A percentile compares a stretch with the other conserved stretches of the same genome.
These are phyloP conservation scores for Spilosoma lubricipeda DNA, from an alignment of 2,888 invertebrate species.

Conservation along the genomic window DNA sequence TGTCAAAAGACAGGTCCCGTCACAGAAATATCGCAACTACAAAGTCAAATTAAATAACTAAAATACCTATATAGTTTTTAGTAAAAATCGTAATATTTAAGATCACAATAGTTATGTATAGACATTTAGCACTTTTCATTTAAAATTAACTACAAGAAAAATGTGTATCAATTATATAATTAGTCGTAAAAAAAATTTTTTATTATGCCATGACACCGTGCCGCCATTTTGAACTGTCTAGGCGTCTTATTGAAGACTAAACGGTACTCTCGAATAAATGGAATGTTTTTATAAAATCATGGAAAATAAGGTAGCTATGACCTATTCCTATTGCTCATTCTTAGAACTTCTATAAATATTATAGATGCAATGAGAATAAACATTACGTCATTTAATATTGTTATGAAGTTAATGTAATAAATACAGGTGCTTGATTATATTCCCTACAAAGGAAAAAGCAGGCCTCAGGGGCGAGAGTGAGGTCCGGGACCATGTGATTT, in stretches of 20 bases:
- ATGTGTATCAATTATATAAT: background rate
- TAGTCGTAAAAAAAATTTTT: background rate
- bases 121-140: background rate
- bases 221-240: background rate
- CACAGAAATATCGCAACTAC: background rate
- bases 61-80: too few relatives aligned
- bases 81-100: background rate
- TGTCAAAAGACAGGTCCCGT: background rate
- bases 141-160: too few relatives aligned
- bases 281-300: background rate
- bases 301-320: background rate
- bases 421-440: background rate
- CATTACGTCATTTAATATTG: background rate
- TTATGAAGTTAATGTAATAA: background rate
- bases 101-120: background rate
- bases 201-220: background rate
- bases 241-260: background rate
- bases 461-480: too few relatives aligned
- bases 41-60: background rate
- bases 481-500: too few relatives aligned
- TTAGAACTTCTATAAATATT: background rate
- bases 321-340: background rate
- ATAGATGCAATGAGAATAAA: slow-evolving; percentile 1
- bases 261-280: background rate
- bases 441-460: too few relatives aligned